phyloP scores from a whole-genome alignment of 2,888 invertebrate genomes.

The Pandemis heparana region DNA sequence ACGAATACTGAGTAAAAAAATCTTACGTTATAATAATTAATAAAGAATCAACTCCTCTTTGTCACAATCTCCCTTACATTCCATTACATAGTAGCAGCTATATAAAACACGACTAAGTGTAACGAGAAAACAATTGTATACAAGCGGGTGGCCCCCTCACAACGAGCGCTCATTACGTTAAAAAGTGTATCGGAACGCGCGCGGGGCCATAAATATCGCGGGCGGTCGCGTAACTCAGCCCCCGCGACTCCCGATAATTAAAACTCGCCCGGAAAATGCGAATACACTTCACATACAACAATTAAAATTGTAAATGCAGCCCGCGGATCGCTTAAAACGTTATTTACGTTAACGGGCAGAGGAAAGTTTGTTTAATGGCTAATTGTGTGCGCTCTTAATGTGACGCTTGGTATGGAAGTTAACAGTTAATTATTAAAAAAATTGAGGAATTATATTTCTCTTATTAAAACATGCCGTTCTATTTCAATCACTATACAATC shows the following conservation, averaged over 20 bases:
- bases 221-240: constrained; percentile 86
- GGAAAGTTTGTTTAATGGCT: constrained; percentile 38
- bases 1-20: neutral
- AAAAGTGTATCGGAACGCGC: constrained; percentile 84
- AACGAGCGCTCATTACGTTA: constrained; percentile 81
- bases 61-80: constrained; percentile 9
- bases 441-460: neutral
- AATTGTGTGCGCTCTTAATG: constrained; percentile 34
- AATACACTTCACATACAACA: constrained; percentile 82
- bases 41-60: neutral
- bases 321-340: constrained; percentile 69
- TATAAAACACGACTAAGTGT: constrained; percentile 35
- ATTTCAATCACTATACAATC: neutral
- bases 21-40: neutral
- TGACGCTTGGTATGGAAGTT: constrained; percentile 15
- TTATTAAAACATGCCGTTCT: neutral
- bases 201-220: constrained; percentile 83
- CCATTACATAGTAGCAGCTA: neutral
- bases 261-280: constrained; percentile 83
- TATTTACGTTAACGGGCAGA: constrained; percentile 42
- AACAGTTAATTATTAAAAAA: neutral
- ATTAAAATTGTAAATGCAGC: constrained; percentile 80
- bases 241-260: constrained; percentile 84
- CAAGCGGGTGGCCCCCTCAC: constrained; percentile 63
- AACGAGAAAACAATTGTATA: constrained; percentile 55